phyloP scores from a whole-genome alignment of 2,797 vertebrate genomes.

The Tauraco hartlaubi region DNA sequence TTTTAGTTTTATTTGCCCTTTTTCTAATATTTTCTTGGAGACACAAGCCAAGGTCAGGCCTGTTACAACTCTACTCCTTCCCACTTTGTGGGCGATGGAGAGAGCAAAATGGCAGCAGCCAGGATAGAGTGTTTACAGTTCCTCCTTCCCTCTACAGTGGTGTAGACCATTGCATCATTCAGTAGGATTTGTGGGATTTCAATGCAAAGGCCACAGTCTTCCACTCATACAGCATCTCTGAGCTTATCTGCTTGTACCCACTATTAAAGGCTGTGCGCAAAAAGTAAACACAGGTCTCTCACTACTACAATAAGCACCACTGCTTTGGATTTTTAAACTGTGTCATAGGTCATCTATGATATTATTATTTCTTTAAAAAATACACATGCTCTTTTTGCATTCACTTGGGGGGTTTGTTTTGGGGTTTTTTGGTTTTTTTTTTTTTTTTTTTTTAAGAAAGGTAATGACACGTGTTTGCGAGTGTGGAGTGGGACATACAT shows the following conservation, averaged over 20 bases:
- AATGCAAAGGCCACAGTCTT: neutral
- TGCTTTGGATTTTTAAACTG: neutral
- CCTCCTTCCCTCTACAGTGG: neutral
- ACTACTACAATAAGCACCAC: neutral
- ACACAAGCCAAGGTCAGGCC: neutral
- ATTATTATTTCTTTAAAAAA: neutral
- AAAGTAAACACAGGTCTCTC: neutral
- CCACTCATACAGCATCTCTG: neutral
- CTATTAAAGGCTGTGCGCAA: neutral
- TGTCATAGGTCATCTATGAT: neutral
- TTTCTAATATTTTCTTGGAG: neutral
- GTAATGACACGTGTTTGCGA: neutral
- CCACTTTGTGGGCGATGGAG: neutral
- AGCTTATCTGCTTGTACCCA: neutral
- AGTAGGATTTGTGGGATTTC: neutral
- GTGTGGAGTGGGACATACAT: neutral
- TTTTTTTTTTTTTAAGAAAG: neutral
- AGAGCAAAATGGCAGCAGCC: neutral
- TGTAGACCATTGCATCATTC: neutral
- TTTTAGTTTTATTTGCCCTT: neutral
- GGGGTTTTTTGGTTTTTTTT: too few species aligned
- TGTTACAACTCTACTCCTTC: neutral
- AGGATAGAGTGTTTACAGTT: neutral
- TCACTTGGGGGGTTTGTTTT: neutral
- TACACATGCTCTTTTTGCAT: neutral